A percentile compares a stretch with the other conserved stretches of the same genome.
phyloP scores from a whole-genome alignment of 1,140 invertebrate genomes.

The Papilio xuthus region DNA sequence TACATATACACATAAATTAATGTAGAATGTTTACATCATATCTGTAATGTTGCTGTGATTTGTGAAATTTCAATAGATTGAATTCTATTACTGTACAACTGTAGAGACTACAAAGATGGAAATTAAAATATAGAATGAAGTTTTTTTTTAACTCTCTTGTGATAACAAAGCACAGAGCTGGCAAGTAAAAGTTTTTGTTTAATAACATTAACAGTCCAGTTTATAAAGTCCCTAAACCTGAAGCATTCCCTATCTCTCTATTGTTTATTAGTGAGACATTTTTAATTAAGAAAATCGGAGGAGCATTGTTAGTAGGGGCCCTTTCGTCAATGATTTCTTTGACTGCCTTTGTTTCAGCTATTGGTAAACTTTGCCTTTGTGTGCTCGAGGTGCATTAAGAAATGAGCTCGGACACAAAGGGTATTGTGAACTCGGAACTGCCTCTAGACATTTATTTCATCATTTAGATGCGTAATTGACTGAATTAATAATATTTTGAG shows the following conservation, averaged over 20 bases:
- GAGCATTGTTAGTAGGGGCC: constrained; percentile 55
- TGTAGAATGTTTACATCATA: too few species aligned
- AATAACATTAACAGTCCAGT: constrained; percentile 30
- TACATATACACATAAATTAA: too few species aligned
- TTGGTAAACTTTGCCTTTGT: constrained; percentile 35
- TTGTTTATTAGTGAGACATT: constrained; percentile 57
- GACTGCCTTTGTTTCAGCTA: constrained; percentile 47
- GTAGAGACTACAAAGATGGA: constrained; percentile 2
- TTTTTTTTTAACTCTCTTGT: neutral
- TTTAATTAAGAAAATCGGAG: constrained; percentile 75
- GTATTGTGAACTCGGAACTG: constrained; percentile 30
- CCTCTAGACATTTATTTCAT: neutral
- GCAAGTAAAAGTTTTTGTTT: constrained; percentile 12
- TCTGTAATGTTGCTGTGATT: too few species aligned
- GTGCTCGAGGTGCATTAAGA: constrained; percentile 21
- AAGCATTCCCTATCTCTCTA: neutral
- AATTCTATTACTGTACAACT: too few species aligned
- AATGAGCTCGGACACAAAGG: constrained; percentile 30
- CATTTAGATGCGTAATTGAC: constrained; percentile 11
- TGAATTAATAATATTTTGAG: neutral
- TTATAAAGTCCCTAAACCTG: neutral
- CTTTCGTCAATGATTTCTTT: constrained; percentile 58
- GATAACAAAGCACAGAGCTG: neutral
- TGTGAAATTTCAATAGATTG: too few species aligned
- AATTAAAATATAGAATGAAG: neutral